These are phyloP conservation scores for Nibea albiflora DNA, from an alignment of 2,113 vertebrate genomes.

Conservation along the genomic window DNA sequence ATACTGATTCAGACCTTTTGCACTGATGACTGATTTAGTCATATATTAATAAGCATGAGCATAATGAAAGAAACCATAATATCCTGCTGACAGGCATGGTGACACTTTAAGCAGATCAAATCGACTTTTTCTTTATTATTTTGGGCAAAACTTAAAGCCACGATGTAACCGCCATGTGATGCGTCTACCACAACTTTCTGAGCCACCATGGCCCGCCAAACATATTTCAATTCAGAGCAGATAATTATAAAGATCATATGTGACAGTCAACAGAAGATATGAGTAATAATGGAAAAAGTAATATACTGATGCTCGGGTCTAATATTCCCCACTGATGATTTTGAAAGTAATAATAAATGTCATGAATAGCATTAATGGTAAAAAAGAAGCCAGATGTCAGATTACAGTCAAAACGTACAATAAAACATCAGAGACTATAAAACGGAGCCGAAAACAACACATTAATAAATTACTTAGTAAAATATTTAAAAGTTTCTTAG, in stretches of 20 bases:
- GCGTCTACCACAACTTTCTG: background rate
- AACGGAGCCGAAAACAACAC: background rate
- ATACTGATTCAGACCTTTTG: background rate
- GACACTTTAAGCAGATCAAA: background rate
- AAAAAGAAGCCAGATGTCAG: background rate
- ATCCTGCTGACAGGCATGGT: background rate
- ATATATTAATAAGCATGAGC: background rate
- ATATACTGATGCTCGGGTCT: background rate
- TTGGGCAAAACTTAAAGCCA: background rate
- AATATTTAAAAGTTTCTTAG: background rate
- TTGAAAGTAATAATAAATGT: background rate
- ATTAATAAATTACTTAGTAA: background rate
- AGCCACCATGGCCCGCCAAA: background rate
- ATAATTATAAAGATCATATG: background rate
- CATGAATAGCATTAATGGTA: background rate
- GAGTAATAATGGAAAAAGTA: background rate
- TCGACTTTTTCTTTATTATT: background rate
- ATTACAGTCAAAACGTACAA: background rate
- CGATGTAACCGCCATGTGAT: too few species aligned
- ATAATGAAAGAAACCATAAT: conserved; percentile 1
- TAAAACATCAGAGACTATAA: background rate
- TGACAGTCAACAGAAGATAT: background rate
- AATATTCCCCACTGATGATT: background rate
- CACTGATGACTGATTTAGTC: background rate
- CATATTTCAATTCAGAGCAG: background rate